Percentiles rank a stretch among this genome's conserved stretches.
Evolutionary conservation across 2,888 invertebrate genomes (phyloP).

Genomic region (Synergus umbraculus): DNA sequence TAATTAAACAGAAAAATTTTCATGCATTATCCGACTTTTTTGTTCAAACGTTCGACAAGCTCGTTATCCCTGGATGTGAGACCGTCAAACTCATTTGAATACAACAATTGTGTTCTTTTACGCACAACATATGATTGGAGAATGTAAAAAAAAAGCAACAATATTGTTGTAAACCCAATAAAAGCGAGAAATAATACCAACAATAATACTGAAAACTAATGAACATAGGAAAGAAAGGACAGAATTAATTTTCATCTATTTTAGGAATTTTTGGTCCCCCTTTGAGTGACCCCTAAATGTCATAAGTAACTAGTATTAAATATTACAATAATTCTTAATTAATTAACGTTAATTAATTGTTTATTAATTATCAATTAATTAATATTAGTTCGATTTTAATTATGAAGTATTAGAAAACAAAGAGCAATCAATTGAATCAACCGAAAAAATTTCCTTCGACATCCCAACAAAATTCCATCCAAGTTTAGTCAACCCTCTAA

Average conservation of each 20-base stretch:
- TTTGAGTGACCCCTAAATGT: no score
- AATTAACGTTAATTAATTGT: neutral
- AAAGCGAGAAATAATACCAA: neutral
- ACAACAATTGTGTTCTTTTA: slow-evolving; percentile 8
- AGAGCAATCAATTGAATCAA: neutral
- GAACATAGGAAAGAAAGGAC: no score
- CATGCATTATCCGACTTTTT: neutral
- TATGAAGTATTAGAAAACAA: neutral
- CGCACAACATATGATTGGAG: neutral
- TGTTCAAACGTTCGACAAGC: slow-evolving; percentile 16
- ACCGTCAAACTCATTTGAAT: slow-evolving; percentile 1
- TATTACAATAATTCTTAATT: no score
- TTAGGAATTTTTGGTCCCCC: no score
- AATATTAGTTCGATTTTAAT: neutral
- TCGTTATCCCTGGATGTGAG: slow-evolving; percentile 19
- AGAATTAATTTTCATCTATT: no score
- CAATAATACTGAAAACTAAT: no score
- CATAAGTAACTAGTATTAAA: no score
- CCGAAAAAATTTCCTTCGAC: neutral
- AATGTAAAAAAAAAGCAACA: neutral
- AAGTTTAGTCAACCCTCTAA: slow-evolving; percentile 3
- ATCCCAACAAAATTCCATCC: slow-evolving; percentile 3
- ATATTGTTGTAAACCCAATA: neutral
- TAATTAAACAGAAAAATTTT: slow-evolving; percentile 12
- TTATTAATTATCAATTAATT: neutral